Evolutionary conservation across 2,888 invertebrate species (phyloP).

Genomic region (Hartigia nigra): DNA sequence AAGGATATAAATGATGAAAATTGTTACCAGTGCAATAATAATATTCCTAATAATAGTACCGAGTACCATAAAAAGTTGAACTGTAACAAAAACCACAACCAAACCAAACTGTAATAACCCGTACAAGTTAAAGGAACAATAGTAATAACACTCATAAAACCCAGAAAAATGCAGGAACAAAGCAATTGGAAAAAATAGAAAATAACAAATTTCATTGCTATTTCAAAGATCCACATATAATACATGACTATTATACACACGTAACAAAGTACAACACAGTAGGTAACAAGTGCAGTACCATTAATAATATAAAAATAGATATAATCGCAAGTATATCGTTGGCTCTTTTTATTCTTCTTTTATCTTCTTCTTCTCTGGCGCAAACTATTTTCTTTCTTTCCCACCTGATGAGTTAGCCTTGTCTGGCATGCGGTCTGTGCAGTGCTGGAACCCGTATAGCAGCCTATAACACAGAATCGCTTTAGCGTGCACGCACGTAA

Average conservation of each 20-base stretch:
- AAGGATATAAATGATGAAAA: background rate
- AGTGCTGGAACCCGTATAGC: constrained; percentile 6
- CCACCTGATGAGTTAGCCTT: constrained; percentile 19
- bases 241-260: background rate
- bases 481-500: background rate
- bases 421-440: constrained; percentile 17
- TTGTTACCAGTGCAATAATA: background rate
- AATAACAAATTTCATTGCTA: background rate
- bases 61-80: background rate
- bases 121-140: too few relatives aligned
- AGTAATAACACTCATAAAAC: background rate
- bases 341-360: background rate
- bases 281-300: background rate
- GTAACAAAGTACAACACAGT: too few relatives aligned
- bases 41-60: background rate
- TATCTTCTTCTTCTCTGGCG: constrained; percentile 2
- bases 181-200: background rate
- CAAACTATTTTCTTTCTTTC: constrained; percentile 20
- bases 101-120: background rate
- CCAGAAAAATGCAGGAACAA: background rate
- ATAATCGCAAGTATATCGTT: background rate
- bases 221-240: background rate
- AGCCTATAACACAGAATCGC: background rate
- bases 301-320: background rate
- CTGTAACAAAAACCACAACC: background rate